Base-by-base conservation (phyloP, 2,113 vertebrate genomes). In the Pedetes capensis region DNA sequence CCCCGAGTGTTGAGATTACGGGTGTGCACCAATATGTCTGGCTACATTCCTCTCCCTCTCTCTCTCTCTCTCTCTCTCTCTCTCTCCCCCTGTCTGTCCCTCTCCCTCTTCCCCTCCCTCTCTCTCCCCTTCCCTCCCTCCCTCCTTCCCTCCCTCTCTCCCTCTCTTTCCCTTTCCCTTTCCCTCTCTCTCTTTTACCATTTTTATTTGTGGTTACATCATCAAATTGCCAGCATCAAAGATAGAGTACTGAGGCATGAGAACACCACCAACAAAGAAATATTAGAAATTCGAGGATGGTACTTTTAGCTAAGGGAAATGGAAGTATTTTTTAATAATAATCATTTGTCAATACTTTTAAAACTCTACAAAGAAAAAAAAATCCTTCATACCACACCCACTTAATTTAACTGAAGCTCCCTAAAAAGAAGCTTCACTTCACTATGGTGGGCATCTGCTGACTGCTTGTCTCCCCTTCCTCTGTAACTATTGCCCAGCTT, bases 221-320 rank as follows among this genome's bases (percentile, higher is more conserved):
- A 71, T 39, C 27, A 71, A 91, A 59, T 32, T 63, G 59, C 37
- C 68, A 39, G 49, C 23, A 20, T 94, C 74, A 81, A 92, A 83
- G 53, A n/a, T 69, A 80, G 42, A 74, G 14, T 10, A 51, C 68
- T 47, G 37, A 3, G 32, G 53, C 16, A 32, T 64, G 1, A 61
- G 29, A 18, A n/a, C 1, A 49, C 7, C 51, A 82, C 17, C 25
- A 68, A 84, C 14, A 27, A 69, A 49, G 32, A 71, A 71, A 85
- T n/a, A 22, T 44, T 53, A 72, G 51, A 92, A 82, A 89, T 64
- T n/a, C 7, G 23, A 89, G 39, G 59, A 80, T 32, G 49, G 44
- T 44, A 91, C 23, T 17, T 55, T 87, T 85, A 92, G 76, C 32
- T 71, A 86, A 95, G 91, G 93, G 86, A 75, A 86, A n/a, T n/a